phyloP scores from a whole-genome alignment of 1,140 invertebrate genomes.

The Batillaria attramentaria region DNA sequence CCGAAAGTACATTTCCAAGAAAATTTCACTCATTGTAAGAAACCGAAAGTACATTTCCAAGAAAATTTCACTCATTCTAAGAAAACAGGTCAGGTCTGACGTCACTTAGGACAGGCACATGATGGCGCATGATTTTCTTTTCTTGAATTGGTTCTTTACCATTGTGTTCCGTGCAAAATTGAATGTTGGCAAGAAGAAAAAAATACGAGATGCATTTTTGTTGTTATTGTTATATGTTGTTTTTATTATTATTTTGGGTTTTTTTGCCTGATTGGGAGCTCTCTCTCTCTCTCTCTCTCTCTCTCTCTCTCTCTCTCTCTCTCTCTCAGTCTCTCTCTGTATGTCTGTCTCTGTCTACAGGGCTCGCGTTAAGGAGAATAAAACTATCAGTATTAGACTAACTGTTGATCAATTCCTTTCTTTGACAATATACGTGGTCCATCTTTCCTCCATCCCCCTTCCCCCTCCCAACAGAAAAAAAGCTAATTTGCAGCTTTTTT shows the following conservation, averaged over 20 bases:
- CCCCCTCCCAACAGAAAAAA: no score
- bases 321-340: neutral
- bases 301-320: slow-evolving; percentile 5
- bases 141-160: no score
- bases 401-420: neutral
- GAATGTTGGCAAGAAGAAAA: no score
- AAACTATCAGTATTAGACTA: neutral
- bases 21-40: no score
- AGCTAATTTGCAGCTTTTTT: no score
- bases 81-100: no score
- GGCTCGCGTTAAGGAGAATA: neutral
- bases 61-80: no score
- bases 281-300: slow-evolving; percentile 7
- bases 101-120: neutral
- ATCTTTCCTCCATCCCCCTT: no score
- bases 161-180: no score
- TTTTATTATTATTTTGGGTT: neutral
- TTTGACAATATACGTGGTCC: neutral
- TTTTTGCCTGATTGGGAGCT: neutral
- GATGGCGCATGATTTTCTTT: no score
- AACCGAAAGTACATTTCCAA: no score
- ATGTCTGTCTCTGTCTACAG: neutral
- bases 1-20: no score
- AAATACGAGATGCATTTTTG: neutral
- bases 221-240: neutral